A percentile compares a stretch with the other conserved stretches of the same genome.
phyloP scores from a whole-genome alignment of 2,113 vertebrate species.

The Zootoca vivipara region DNA sequence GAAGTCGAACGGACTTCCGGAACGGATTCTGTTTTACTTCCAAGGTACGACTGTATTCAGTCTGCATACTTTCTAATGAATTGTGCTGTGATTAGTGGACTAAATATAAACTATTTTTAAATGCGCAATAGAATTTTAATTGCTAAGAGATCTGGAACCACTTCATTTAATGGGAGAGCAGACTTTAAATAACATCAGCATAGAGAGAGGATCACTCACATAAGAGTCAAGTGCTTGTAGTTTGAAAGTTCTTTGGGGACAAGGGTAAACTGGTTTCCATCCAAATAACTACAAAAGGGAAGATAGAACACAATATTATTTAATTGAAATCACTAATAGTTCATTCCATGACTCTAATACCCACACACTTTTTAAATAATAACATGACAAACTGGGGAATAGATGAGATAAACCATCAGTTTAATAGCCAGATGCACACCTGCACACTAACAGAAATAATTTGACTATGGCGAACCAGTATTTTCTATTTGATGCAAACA shows the following conservation, averaged over 20 bases:
- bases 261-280: constrained; percentile 96
- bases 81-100: not conserved
- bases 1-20: too few relatives aligned
- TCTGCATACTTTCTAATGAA: constrained; percentile 29
- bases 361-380: constrained; percentile 10
- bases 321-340: constrained; percentile 10
- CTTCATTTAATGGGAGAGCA: constrained; percentile 31
- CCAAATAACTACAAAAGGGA: constrained; percentile 87
- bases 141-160: constrained; percentile 9
- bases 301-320: constrained; percentile 32
- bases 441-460: constrained; percentile 5
- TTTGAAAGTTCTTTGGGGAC: constrained; percentile 95
- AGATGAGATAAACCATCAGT: constrained; percentile 5
- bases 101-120: constrained; percentile 10
- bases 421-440: not conserved
- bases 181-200: not conserved
- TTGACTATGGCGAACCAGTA: not conserved
- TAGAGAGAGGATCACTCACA: constrained; percentile 83
- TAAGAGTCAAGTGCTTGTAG: constrained; percentile 96
- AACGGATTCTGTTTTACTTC: too few relatives aligned
- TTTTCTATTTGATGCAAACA: not conserved
- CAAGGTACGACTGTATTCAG: not conserved
- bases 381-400: not conserved
- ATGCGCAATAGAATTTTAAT: constrained; percentile 3
- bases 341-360: not conserved